Percentiles rank a stretch among this genome's conserved stretches.
These are phyloP conservation scores for Dioctria linearis DNA, from an alignment of 2,888 invertebrate species.

Conservation along the genomic window DNA sequence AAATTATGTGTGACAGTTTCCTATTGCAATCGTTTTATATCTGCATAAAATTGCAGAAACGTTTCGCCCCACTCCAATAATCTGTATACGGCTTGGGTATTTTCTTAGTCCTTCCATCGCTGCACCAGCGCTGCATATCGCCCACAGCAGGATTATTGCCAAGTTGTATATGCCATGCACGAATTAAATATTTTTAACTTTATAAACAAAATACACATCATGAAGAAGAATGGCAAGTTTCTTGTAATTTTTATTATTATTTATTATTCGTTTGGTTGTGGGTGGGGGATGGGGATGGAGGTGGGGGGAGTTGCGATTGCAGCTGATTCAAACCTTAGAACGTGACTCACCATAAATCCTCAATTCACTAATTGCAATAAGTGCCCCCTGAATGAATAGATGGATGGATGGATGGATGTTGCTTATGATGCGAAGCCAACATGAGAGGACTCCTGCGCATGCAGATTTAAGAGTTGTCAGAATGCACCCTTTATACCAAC, in stretches of 20 bases:
- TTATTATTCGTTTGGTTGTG: background rate
- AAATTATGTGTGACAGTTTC: conserved; percentile 51
- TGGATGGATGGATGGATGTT: conserved; percentile 13
- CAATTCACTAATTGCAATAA: conserved; percentile 48
- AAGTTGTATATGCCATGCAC: conserved; percentile 1
- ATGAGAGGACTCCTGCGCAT: conserved; percentile 38
- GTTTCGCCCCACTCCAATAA: background rate
- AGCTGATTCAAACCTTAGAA: conserved; percentile 1
- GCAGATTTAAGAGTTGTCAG: conserved; percentile 8
- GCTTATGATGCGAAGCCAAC: conserved; percentile 1
- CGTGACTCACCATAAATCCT: conserved; percentile 45
- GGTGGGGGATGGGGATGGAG: background rate
- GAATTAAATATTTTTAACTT: conserved; percentile 50
- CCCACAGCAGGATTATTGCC: background rate
- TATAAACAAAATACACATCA: conserved; percentile 32
- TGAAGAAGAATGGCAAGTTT: conserved; percentile 3
- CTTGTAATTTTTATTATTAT: conserved; percentile 25
- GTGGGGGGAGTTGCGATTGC: conserved; percentile 7
- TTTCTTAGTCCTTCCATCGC: background rate
- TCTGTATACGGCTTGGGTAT: background rate
- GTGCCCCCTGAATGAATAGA: background rate
- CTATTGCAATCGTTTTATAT: conserved; percentile 34
- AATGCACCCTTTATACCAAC: conserved; percentile 1
- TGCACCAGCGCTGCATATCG: background rate
- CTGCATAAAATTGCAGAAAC: background rate